Conservation (phyloP, 2,113 vertebrate species). For the Datnioides undecimradiatus region DNA sequence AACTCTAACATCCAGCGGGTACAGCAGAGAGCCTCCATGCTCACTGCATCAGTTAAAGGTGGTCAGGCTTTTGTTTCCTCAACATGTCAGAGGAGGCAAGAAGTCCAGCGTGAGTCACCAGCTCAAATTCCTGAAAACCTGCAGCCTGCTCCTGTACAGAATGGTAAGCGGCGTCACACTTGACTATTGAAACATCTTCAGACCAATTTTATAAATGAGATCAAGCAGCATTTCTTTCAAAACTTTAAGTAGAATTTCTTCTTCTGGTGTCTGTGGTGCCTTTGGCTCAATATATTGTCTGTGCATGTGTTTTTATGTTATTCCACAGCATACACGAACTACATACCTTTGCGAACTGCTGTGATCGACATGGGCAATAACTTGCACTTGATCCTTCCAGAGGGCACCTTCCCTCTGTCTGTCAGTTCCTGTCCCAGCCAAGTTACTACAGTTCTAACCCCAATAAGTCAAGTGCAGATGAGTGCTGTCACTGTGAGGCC, state of each 20-base stretch:
- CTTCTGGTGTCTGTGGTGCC: not conserved
- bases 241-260: no score
- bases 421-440: conserved; percentile 43
- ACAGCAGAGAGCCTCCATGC: conserved; percentile 66
- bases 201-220: no score
- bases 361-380: conserved; percentile 77
- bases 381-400: conserved; percentile 82
- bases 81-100: conserved; percentile 32
- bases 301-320: not conserved
- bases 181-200: no score
- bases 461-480: conserved; percentile 36
- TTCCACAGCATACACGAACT: conserved; percentile 71
- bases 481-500: conserved; percentile 4
- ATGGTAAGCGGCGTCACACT: conserved; percentile 64
- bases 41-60: conserved; percentile 68
- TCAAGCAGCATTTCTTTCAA: not conserved
- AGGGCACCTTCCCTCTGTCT: conserved; percentile 71
- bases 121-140: conserved; percentile 6
- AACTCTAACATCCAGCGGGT: conserved; percentile 59
- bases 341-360: conserved; percentile 72
- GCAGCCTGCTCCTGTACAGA: conserved; percentile 41
- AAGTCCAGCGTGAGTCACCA: not conserved
- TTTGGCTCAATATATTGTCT: not conserved
- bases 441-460: conserved; percentile 59
- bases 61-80: conserved; percentile 72